Evolutionary conservation across 2,113 vertebrate genomes (phyloP).

Genomic region (Lipophrys pholis): DNA sequence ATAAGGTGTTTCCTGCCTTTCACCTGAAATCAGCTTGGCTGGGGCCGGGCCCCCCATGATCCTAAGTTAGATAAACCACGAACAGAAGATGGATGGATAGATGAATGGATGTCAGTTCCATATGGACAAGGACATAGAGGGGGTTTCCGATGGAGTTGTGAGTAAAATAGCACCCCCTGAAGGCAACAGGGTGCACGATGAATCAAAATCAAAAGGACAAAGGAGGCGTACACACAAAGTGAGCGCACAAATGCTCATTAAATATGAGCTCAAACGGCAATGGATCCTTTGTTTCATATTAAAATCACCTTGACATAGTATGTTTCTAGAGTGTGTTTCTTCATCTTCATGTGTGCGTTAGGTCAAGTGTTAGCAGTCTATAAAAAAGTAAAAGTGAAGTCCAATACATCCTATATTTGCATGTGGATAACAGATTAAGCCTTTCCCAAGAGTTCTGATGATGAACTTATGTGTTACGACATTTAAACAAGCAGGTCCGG

Average conservation of each 20-base stretch:
- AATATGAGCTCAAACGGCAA: constrained; percentile 44
- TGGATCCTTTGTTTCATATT: constrained; percentile 25
- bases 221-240: constrained; percentile 39
- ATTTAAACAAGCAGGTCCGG: constrained; percentile 72
- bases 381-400: not conserved
- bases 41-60: too few relatives aligned
- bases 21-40: too few relatives aligned
- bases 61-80: too few relatives aligned
- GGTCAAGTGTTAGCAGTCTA: too few relatives aligned
- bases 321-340: constrained; percentile 6
- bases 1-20: too few relatives aligned
- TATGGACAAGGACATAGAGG: not conserved
- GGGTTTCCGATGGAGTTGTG: not conserved
- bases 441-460: constrained; percentile 57
- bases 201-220: constrained; percentile 42
- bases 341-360: constrained; percentile 1
- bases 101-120: too few relatives aligned
- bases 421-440: constrained; percentile 48
- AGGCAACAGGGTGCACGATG: constrained; percentile 49
- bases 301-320: not conserved
- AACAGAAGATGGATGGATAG: too few relatives aligned
- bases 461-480: constrained; percentile 75
- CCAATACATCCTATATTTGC: constrained; percentile 46
- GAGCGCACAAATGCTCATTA: constrained; percentile 17
- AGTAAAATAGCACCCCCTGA: constrained; percentile 55